These are phyloP conservation scores for Phortica variegata DNA, from an alignment of 1,140 invertebrate species.

Conservation along the genomic window DNA sequence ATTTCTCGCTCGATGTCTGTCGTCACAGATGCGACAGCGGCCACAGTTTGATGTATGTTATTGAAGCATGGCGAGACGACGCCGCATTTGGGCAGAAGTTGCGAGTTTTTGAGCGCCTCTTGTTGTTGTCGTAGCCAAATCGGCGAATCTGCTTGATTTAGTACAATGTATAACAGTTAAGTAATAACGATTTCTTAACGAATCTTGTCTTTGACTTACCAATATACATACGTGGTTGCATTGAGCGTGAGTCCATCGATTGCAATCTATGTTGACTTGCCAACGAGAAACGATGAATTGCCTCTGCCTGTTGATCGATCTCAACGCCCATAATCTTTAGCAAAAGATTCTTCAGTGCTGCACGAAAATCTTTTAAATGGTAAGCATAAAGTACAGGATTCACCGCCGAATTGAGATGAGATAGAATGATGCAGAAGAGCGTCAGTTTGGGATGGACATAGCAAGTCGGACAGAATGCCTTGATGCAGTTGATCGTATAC, in stretches of 20 bases:
- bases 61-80: constrained; percentile 45
- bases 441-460: constrained; percentile 69
- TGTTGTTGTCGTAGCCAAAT: constrained; percentile 53
- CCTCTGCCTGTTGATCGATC: constrained; percentile 45
- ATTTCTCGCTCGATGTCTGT: constrained; percentile 55
- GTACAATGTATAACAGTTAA: constrained; percentile 1
- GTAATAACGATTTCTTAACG: neutral
- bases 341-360: constrained; percentile 69
- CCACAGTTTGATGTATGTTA: constrained; percentile 54
- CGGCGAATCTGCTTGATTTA: constrained; percentile 38
- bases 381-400: constrained; percentile 89
- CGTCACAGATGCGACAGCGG: constrained; percentile 51
- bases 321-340: constrained; percentile 61
- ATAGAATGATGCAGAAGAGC: constrained; percentile 82
- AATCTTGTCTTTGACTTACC: constrained; percentile 28
- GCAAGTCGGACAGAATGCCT: constrained; percentile 74
- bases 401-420: constrained; percentile 84
- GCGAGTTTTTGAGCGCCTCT: constrained; percentile 42
- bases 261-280: constrained; percentile 53
- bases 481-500: constrained; percentile 86
- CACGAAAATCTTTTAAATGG: constrained; percentile 81
- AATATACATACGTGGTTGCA: constrained; percentile 54
- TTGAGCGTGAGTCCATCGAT: constrained; percentile 47
- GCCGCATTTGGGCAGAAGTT: constrained; percentile 41
- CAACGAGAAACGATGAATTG: constrained; percentile 55